phyloP scores from a whole-genome alignment of 2,888 invertebrate genomes.

The Drosophila dives region DNA sequence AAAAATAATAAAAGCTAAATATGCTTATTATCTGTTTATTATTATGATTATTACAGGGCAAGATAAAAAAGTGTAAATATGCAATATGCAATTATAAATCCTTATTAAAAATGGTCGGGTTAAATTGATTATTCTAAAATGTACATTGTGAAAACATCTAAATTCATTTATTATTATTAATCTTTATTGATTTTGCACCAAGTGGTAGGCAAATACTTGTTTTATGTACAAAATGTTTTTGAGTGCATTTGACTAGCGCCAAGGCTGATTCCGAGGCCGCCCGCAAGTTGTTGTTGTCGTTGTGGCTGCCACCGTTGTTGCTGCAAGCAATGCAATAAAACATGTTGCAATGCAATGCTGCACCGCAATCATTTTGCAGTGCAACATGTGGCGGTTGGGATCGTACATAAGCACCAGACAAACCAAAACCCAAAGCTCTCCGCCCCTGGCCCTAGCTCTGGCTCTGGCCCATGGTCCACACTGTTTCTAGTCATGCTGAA shows the following conservation, averaged over 20 bases:
- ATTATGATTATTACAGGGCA: not conserved
- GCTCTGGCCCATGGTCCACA: not conserved
- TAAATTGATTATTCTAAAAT: not conserved
- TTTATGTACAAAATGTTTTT: not conserved
- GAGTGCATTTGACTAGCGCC: conserved; percentile 12
- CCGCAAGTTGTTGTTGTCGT: conserved; percentile 35
- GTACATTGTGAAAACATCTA: not conserved
- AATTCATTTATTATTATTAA: not conserved
- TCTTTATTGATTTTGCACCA: not conserved
- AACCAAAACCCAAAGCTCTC: conserved; percentile 29
- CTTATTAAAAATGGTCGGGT: not conserved
- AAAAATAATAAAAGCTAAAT: not conserved
- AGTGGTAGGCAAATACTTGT: not conserved
- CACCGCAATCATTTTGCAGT: conserved; percentile 65
- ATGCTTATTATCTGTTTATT: not conserved
- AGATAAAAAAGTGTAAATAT: not conserved
- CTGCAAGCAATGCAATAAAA: conserved; percentile 64
- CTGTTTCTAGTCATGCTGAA: conserved; percentile 48
- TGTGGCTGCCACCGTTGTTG: conserved; percentile 20
- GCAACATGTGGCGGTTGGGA: conserved; percentile 51
- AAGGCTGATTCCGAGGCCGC: conserved; percentile 17
- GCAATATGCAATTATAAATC: not conserved
- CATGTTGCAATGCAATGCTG: conserved; percentile 59
- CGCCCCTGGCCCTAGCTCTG: not conserved
- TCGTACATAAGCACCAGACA: conserved; percentile 34